Evolutionary conservation across 2,113 vertebrate species (phyloP), one percentile per base, ranked within the genome.

Genomic region (Nycticebus coucang): DNA sequence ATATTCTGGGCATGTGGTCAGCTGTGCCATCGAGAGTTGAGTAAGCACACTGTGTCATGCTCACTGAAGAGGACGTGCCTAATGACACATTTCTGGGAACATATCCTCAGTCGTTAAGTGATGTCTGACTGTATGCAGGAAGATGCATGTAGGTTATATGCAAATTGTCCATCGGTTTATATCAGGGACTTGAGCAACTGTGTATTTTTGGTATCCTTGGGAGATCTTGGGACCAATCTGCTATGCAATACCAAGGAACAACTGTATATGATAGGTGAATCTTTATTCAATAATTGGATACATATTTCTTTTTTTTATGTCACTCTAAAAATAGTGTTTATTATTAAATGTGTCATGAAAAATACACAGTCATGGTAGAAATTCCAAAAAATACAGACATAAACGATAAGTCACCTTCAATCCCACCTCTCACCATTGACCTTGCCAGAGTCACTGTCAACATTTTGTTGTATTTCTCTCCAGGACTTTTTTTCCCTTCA

Each of bases 321-420:
- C 68, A 37, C 87, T 92, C 92, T 92, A 96, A 97, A 95, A 95
- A 95, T 45, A 96, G 89, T 93, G 72, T 96, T 94, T 93, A 37
- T 93, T 71, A 71, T 92, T 69, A 69, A 74, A 93, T 28, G 66
- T 77, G 84, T 95, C 94, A 68, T 89, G 84, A 45, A 90, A 92
- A 97, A 77, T 93, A 95, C 30, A 66, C 24, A 84, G 87, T 95
- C 78, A 82, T 28, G 33, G 41, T 91, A 90, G 77, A 94, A 93
- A 94, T 91, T 86, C 74, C 93, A 89, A 80, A 66, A 91, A 87
- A 87, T 80, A 93, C 74, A 83, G 60, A 87, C 17, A n/a, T 72
- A 77, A 24, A 93, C 35, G 11, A 41, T 33, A 37, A 86, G n/a
- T 83, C 50, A 79, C 50, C 57, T 45, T 1, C n/a, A 24, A 45